Evolutionary conservation across 2,888 invertebrate genomes (phyloP), one percentile per base, ranked within the genome.

Genomic region (Carcina quercana): DNA sequence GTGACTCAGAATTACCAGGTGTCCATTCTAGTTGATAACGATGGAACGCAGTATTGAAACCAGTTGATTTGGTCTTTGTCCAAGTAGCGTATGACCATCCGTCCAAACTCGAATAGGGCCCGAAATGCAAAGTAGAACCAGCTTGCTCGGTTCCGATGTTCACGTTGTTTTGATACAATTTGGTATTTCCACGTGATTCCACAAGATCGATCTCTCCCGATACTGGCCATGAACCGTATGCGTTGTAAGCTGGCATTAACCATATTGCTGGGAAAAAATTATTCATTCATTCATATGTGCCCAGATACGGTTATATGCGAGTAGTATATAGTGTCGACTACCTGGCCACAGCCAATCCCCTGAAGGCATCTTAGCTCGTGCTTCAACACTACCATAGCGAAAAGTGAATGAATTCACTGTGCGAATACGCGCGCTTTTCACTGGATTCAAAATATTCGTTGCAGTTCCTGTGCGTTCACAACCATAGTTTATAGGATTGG

Each of bases 151-250:
- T 73, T 2, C 90, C 89, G 44, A 89, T 87, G 48, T 88, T 73
- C 1, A 65, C 54, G 10, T 80, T 85, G 31, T 84, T 71, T 1
- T 42, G 34, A 7, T 64, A 44, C 72, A 86, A 70, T 58, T 86
- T 60, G 15, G 74, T 70, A 59, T 89, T 89, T 27, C 91, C 91
- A 24, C 91, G 83, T 15, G 87, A 85, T 60, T 91, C 91, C 34
- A 87, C 69, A 20, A 92, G 63, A 54, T 91, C 91, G 37, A 92
- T 91, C 71, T 91, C 91, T 3, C 91, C 92, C 13, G 90, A 91
- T 3, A 87, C 59, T 1, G 91, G 91, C 91, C 91, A 91, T 1
- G 72, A 62, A 2, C 91, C 90, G 57, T 92, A 92, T 0, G 59
- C 60, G 50, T 89, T 88, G 55, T 82, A 59, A 1, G 84, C 73